These are phyloP conservation scores for Drepana falcataria DNA, from an alignment of 2,888 invertebrate species.

Conservation along the genomic window DNA sequence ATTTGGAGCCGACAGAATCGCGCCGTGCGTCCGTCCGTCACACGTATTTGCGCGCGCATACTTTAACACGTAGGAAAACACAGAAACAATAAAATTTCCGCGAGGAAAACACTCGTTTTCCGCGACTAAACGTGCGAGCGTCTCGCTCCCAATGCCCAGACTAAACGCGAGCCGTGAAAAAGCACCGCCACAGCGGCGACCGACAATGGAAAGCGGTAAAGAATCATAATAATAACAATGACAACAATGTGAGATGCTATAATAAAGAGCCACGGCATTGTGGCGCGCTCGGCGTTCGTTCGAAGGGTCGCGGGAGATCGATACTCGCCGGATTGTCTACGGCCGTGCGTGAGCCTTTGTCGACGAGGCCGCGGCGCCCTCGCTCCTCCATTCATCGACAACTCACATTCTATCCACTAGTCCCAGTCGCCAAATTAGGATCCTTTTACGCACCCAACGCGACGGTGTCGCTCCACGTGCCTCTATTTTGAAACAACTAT, in stretches of 20 bases:
- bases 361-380: slow-evolving; percentile 31
- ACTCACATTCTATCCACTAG: slow-evolving; percentile 34
- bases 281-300: slow-evolving; percentile 72
- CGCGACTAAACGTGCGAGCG: slow-evolving; percentile 75
- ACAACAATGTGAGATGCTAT: slow-evolving; percentile 80
- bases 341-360: slow-evolving; percentile 70
- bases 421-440: slow-evolving; percentile 16
- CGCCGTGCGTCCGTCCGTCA: slow-evolving; percentile 14
- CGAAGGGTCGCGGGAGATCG: slow-evolving; percentile 77
- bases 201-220: slow-evolving; percentile 80
- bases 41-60: slow-evolving; percentile 54
- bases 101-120: slow-evolving; percentile 71
- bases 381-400: slow-evolving; percentile 55
- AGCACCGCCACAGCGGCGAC: slow-evolving; percentile 77
- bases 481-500: no score
- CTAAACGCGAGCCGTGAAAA: slow-evolving; percentile 78
- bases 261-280: slow-evolving; percentile 78
- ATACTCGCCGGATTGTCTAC: slow-evolving; percentile 73
- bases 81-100: slow-evolving; percentile 59
- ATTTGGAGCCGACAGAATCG: slow-evolving; percentile 6
- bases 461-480: slow-evolving; percentile 14
- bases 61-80: slow-evolving; percentile 45
- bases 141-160: slow-evolving; percentile 76
- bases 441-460: slow-evolving; percentile 16
- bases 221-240: slow-evolving; percentile 80